Conservation (phyloP, 2,113 vertebrate genomes). For the Lipotes vexillifer region DNA sequence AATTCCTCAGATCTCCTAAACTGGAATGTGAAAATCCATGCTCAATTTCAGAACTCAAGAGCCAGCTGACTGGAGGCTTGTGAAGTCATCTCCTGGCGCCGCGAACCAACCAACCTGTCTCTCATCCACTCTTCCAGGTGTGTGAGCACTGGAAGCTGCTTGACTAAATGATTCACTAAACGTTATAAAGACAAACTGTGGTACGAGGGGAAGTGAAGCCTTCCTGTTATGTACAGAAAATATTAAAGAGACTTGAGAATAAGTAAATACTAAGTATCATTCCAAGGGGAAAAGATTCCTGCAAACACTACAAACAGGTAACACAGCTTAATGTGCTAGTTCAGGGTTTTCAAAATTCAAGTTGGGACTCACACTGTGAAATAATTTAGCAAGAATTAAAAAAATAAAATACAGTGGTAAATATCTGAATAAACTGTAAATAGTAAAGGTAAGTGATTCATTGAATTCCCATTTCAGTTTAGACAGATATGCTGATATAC, state of each 20-base stretch:
- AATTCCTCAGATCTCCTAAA: background rate
- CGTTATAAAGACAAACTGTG: background rate
- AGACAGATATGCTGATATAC: background rate
- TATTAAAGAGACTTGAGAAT: background rate
- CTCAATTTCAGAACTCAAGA: conserved; percentile 6
- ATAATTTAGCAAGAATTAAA: background rate
- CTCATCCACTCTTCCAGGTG: background rate
- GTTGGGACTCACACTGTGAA: background rate
- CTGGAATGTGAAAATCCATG: background rate
- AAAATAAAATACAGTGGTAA: background rate
- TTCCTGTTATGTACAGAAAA: background rate
- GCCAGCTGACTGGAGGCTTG: conserved; percentile 11
- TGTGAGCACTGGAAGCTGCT: background rate
- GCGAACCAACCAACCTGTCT: background rate
- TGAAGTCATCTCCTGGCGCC: background rate
- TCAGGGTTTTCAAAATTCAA: background rate
- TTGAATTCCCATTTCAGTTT: background rate
- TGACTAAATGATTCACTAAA: background rate
- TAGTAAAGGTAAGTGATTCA: background rate
- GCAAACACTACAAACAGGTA: background rate
- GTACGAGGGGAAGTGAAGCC: background rate
- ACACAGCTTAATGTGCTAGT: background rate
- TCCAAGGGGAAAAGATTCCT: background rate
- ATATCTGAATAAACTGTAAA: background rate
- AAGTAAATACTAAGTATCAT: background rate